Percentiles rank a stretch among this genome's conserved stretches.
These are phyloP conservation scores for Tortrix viridana DNA, from an alignment of 2,888 invertebrate species.

Conservation along the genomic window DNA sequence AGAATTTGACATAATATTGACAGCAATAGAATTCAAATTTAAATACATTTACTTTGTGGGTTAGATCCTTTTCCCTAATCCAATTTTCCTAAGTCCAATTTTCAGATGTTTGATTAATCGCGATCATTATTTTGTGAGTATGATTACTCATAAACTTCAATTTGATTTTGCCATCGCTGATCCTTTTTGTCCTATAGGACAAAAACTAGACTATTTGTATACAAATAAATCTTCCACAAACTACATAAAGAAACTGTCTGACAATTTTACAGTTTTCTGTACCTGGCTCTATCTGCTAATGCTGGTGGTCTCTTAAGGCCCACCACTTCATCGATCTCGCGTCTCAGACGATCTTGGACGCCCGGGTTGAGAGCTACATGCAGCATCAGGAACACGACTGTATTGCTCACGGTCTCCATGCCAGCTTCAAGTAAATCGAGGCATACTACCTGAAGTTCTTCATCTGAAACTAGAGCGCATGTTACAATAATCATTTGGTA, in stretches of 20 bases:
- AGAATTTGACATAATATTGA: too few relatives aligned
- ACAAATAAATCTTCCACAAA: neutral
- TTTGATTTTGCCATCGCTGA: too few relatives aligned
- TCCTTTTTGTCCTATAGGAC: too few relatives aligned
- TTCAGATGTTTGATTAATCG: too few relatives aligned
- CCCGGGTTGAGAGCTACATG: slow-evolving; percentile 83
- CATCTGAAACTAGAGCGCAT: slow-evolving; percentile 56
- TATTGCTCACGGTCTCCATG: slow-evolving; percentile 88
- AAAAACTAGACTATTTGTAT: too few relatives aligned
- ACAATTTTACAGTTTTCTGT: neutral
- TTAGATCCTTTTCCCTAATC: too few relatives aligned
- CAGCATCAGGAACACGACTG: slow-evolving; percentile 84
- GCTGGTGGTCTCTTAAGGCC: slow-evolving; percentile 82
- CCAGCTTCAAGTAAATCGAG: slow-evolving; percentile 88
- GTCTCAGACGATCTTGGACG: slow-evolving; percentile 82
- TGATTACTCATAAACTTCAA: too few relatives aligned
- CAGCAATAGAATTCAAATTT: too few relatives aligned
- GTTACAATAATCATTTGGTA: too few relatives aligned
- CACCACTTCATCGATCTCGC: slow-evolving; percentile 85
- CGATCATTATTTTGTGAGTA: too few relatives aligned
- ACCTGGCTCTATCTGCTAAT: slow-evolving; percentile 83
- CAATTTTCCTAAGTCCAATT: too few relatives aligned
- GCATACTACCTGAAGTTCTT: slow-evolving; percentile 81
- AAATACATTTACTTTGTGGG: too few relatives aligned
- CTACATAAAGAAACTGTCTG: neutral